Base-by-base conservation (phyloP, 1,140 invertebrate genomes). In the Andricus grossulariae region DNA sequence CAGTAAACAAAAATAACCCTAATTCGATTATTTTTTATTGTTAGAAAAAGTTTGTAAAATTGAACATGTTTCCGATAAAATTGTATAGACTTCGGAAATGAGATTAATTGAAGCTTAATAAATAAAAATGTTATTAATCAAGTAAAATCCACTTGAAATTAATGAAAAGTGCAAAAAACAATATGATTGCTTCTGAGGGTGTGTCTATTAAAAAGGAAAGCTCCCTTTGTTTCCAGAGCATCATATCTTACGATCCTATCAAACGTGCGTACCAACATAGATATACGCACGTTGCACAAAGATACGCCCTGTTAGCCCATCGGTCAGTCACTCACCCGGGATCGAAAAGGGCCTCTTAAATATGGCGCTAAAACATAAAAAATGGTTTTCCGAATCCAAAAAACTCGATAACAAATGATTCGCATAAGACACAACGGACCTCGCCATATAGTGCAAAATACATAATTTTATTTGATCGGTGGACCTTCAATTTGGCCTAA, bases 331-430 rank as follows among this genome's bases (percentile, higher is more conserved):
- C 25, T 66, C 60, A 66, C n/a, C 60, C 57, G 21, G 25, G 54
- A 55, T 57, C 72, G 21, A 51, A 49, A 21, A 50, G 39, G 72
- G 73, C 52, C 70, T 39, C 52, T 74, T 80, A 57, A 71, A 83
- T 75, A 78, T 39, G 32, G 4, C 16, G 66, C 19, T 73, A 81
- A 45, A 51, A 80, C 81, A 83, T 73, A 78, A 72, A 81, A 83
- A 81, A 73, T 73, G 60, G 73, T 78, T 83, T 83, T 78, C 75
- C 60, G 71, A 51, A 45, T 49, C 55, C 39, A 25, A 3, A 60
- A 60, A 60, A 60, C 25, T 60, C 13, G 57, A 60, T 39, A 60
- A 16, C 21, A 60, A 60, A 60, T 25, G 57, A 60, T 60, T 32
- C 15, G 5, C 18, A 19, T 55, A 55, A 55, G 18, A 12, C 21